Evolutionary conservation across 2,888 invertebrate genomes (phyloP), one percentile per base, ranked within the genome.

Genomic region (Watsonalla binaria): DNA sequence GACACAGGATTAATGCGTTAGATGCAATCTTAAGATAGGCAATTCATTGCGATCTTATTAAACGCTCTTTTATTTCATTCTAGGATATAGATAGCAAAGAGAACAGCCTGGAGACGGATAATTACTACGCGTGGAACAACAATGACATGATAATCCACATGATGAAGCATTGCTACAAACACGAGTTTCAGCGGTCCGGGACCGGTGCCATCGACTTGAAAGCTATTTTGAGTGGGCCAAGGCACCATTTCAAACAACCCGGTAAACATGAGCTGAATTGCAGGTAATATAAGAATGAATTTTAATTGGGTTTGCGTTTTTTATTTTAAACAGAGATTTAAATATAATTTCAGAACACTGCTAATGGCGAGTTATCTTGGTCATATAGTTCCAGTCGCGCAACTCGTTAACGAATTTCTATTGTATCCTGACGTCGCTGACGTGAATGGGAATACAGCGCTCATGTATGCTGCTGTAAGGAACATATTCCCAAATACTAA

Each of bases 391-490:
- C 70, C 70, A 51, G 84, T 91, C 15, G 74, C 79, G 5, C 70
- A 80, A 53, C 72, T 91, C 24, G 65, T 92, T 35, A 84, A 83
- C 52, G 80, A 83, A 51, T 57, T 67, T 13, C 71, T 85, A 47
- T 74, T 92, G 9, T 67, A 90, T 66, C 89, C 92, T 4, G 87
- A 92, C 63, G 59, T 93, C 13, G 70, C 88, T 4, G 93, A 93
- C 66, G 69, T 76, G 9, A 78, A 78, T 64, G 93, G 93, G 9
- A 93, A 93, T 66, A 84, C 89, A 8, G 90, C 87, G 11, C 47
- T 93, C 8, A 91, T 92, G 78, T 92, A 91, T 59, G 93, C 92
- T n/a, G 68, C 84, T 6, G 86, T 90, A 57, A 82, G 86, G 76
- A n/a, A 14, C 0, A 35, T 46, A 7, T 0, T 34, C 15, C 33